These are phyloP conservation scores for Holacanthus passer DNA, from an alignment of 2,113 vertebrate genomes.

Conservation along the genomic window DNA sequence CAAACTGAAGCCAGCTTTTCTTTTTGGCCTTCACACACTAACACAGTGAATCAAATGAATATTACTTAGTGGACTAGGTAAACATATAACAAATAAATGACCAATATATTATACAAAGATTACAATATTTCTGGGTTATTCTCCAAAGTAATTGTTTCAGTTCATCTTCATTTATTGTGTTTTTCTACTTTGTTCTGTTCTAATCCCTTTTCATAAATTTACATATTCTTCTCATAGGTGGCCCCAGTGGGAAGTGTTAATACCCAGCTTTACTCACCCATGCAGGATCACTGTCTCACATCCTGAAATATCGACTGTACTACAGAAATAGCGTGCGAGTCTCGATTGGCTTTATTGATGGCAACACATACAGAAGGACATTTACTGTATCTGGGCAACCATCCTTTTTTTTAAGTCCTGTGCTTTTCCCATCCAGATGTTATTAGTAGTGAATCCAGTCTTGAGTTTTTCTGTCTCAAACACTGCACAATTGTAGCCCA, in stretches of 20 bases:
- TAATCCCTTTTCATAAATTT: not conserved
- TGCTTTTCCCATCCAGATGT: slow-evolving; percentile 4
- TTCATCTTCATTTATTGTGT: not conserved
- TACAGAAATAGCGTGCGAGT: slow-evolving; percentile 14
- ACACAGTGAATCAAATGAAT: not conserved
- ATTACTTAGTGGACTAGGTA: not conserved
- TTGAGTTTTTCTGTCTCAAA: slow-evolving; percentile 26
- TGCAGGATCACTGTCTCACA: slow-evolving; percentile 26
- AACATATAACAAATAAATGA: too few species aligned
- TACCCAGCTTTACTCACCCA: not conserved
- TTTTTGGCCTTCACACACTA: not conserved
- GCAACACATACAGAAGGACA: not conserved
- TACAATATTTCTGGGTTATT: not conserved
- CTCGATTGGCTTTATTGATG: slow-evolving; percentile 19
- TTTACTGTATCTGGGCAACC: slow-evolving; percentile 30
- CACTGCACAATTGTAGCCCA: slow-evolving; percentile 24
- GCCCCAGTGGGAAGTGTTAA: slow-evolving; percentile 17
- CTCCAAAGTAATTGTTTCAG: not conserved
- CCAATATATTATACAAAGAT: not conserved
- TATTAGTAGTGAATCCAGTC: slow-evolving; percentile 19
- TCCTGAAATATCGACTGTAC: slow-evolving; percentile 30
- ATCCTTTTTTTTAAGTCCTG: not conserved
- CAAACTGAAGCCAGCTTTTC: not conserved
- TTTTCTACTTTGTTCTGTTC: not conserved
- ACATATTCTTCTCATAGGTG: slow-evolving; percentile 7